Evolutionary conservation across 2,113 vertebrate genomes (phyloP).

Genomic region (Aix galericulata): DNA sequence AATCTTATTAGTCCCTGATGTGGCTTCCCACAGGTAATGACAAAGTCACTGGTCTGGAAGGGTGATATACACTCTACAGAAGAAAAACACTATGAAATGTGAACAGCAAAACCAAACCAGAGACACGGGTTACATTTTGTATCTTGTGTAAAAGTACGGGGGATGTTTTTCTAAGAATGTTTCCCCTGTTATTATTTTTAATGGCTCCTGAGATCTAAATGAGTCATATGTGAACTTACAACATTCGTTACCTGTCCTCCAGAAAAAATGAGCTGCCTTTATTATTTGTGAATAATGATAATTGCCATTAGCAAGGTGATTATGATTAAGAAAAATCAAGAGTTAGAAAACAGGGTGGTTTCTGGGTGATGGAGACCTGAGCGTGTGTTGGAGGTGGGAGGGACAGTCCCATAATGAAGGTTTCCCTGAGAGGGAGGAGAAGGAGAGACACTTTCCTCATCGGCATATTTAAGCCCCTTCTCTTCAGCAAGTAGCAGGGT

Average conservation of each 20-base stretch:
- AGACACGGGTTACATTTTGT: not conserved
- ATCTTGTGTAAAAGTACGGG: not conserved
- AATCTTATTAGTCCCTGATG: not conserved
- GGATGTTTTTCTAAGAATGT: not conserved
- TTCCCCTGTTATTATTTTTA: not conserved
- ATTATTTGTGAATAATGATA: not conserved
- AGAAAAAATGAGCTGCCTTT: not conserved
- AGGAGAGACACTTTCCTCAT: not conserved
- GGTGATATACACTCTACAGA: not conserved
- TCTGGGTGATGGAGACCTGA: not conserved
- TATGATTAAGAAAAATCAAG: not conserved
- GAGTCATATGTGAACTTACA: not conserved
- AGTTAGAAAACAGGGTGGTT: not conserved
- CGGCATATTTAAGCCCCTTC: not conserved
- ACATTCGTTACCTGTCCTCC: not conserved
- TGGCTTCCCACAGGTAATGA: not conserved
- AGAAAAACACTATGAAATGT: not conserved
- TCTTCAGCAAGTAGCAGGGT: not conserved
- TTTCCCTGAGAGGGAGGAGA: not conserved
- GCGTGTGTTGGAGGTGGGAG: not conserved
- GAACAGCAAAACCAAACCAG: not conserved
- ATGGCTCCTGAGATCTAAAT: not conserved
- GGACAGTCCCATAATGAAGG: not conserved
- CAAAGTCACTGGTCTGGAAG: not conserved
- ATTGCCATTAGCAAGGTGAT: not conserved